Conservation (phyloP, 2,113 vertebrate species). For the Cyanoramphus novaezelandiae region DNA sequence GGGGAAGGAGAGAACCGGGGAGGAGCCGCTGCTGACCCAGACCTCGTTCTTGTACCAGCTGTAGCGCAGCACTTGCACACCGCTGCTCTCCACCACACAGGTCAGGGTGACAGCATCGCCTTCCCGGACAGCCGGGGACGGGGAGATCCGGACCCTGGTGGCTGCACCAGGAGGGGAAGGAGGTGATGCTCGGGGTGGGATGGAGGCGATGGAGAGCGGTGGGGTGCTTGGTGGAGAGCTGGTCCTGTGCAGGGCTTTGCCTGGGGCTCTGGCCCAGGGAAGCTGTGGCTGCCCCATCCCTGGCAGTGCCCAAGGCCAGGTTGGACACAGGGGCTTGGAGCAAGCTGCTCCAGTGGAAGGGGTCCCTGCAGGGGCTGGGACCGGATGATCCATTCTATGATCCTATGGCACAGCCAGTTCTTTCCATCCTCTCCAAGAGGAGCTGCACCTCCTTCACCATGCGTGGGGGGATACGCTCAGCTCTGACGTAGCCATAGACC, state of each 20-base stretch:
- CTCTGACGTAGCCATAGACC: not conserved
- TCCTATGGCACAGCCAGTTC: not conserved
- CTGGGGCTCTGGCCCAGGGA: not conserved
- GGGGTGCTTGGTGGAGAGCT: not conserved
- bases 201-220: accelerated
- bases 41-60: constrained; percentile 66
- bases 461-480: accelerated
- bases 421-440: not conserved
- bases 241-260: accelerated
- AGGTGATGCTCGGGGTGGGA: not conserved
- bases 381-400: not conserved
- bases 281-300: no score
- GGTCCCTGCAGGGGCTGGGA: no score
- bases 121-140: constrained; percentile 36
- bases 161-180: not conserved
- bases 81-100: not conserved
- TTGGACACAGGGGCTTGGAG: not conserved
- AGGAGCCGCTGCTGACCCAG: not conserved
- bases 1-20: not conserved
- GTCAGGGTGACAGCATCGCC: constrained; percentile 65
- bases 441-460: not conserved
- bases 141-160: constrained; percentile 55
- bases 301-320: not conserved
- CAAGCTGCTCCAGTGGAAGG: no score
- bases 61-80: constrained; percentile 2